phyloP scores from a whole-genome alignment of 2,888 invertebrate genomes.

The Lithophane semibrunnea region DNA sequence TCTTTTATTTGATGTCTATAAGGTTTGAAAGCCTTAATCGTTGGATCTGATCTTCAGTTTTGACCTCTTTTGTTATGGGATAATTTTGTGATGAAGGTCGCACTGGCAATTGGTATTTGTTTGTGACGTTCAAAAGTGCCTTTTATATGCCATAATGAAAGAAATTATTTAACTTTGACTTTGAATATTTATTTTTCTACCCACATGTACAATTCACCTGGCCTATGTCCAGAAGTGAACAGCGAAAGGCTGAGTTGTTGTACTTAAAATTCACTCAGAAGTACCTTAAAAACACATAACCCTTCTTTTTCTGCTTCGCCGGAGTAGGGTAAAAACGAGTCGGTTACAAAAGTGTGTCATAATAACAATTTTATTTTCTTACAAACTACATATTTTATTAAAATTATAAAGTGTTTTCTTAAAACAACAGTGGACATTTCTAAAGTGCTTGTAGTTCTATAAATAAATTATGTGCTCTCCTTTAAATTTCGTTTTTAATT shows the following conservation, averaged over 20 bases:
- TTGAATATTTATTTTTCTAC: neutral
- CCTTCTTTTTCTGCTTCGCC: too few relatives aligned
- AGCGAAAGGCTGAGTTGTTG: too few relatives aligned
- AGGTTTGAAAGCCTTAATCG: constrained; percentile 50
- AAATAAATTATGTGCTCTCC: neutral
- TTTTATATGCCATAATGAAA: too few relatives aligned
- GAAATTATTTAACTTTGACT: too few relatives aligned
- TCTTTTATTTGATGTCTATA: constrained; percentile 59
- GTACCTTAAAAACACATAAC: too few relatives aligned
- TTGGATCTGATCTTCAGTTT: constrained; percentile 45
- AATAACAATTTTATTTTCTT: neutral
- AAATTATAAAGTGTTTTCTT: neutral
- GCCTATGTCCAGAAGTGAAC: too few relatives aligned
- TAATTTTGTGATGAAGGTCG: constrained; percentile 33
- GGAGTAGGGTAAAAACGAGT: neutral
- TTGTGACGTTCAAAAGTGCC: too few relatives aligned
- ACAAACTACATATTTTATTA: neutral
- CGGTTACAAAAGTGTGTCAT: neutral
- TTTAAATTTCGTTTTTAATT: constrained; percentile 7
- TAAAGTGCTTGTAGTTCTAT: neutral
- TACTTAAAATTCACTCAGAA: too few relatives aligned
- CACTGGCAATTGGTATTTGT: neutral
- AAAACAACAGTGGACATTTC: neutral
- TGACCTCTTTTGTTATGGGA: constrained; percentile 30
- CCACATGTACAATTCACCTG: neutral